phyloP scores from a whole-genome alignment of 2,888 invertebrate species.

The Vanessa cardui region DNA sequence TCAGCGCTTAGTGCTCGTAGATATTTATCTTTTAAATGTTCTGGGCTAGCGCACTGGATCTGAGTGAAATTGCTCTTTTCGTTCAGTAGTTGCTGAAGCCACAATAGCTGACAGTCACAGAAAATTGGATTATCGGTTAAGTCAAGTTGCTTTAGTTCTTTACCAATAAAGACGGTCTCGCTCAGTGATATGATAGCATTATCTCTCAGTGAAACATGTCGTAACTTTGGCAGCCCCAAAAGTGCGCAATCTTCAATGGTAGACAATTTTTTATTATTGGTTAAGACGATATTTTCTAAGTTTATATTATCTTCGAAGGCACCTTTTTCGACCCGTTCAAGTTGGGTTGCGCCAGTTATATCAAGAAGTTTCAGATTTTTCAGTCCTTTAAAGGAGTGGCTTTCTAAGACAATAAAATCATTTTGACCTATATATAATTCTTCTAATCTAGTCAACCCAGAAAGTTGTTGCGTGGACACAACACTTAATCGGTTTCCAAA shows the following conservation, averaged over 20 bases:
- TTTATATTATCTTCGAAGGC: conserved; percentile 92
- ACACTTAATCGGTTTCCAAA: conserved; percentile 89
- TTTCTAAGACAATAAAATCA: conserved; percentile 87
- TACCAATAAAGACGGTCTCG: conserved; percentile 91
- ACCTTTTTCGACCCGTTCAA: conserved; percentile 88
- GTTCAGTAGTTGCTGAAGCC: conserved; percentile 89
- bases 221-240: conserved; percentile 89
- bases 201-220: conserved; percentile 89
- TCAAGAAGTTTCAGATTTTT: conserved; percentile 89
- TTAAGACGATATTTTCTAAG: conserved; percentile 88
- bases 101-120: conserved; percentile 91
- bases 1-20: conserved; percentile 87
- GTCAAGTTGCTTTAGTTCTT: conserved; percentile 88
- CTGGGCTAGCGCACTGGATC: conserved; percentile 89
- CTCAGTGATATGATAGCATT: conserved; percentile 89
- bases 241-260: conserved; percentile 89
- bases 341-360: conserved; percentile 89
- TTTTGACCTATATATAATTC: conserved; percentile 93
- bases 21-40: conserved; percentile 87
- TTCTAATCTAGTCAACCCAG: conserved; percentile 88
- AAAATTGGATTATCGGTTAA: conserved; percentile 91
- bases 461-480: conserved; percentile 89
- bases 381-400: conserved; percentile 90
- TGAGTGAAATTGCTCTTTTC: conserved; percentile 86
- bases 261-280: conserved; percentile 89